Evolutionary conservation across 2,113 vertebrate species (phyloP).

Genomic region (Balaeniceps rex): DNA sequence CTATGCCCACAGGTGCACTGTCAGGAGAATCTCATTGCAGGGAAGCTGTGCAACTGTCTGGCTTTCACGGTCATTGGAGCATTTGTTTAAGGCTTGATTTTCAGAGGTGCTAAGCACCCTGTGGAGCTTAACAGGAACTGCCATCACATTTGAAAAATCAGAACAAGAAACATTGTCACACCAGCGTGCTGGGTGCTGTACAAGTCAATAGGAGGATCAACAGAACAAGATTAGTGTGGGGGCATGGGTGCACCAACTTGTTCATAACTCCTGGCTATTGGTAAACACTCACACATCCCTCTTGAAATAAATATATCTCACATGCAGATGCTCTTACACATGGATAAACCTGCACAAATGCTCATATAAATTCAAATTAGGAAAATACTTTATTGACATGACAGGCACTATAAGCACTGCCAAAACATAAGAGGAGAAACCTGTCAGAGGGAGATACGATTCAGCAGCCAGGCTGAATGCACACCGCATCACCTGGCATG

Average conservation of each 20-base stretch:
- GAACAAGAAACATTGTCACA: background rate
- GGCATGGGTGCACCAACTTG: background rate
- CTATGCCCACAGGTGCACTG: background rate
- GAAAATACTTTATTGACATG: background rate
- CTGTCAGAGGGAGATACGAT: background rate
- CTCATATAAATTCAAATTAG: slow-evolving; percentile 21
- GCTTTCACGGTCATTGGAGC: background rate
- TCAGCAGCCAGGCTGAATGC: background rate
- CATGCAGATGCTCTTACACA: background rate
- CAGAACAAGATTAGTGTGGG: background rate
- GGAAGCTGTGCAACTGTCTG: background rate
- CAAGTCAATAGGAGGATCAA: background rate
- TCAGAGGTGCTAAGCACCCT: background rate
- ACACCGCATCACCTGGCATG: background rate
- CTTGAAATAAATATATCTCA: background rate
- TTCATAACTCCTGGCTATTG: background rate
- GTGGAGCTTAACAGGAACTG: background rate
- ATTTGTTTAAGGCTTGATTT: background rate
- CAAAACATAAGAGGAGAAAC: slow-evolving; percentile 8
- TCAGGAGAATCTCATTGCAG: background rate
- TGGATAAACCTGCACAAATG: background rate
- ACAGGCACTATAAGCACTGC: background rate
- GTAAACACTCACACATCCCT: background rate
- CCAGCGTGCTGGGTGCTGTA: background rate
- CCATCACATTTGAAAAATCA: background rate